Base-by-base conservation (phyloP, 2,797 vertebrate species). In the Chanos chanos region DNA sequence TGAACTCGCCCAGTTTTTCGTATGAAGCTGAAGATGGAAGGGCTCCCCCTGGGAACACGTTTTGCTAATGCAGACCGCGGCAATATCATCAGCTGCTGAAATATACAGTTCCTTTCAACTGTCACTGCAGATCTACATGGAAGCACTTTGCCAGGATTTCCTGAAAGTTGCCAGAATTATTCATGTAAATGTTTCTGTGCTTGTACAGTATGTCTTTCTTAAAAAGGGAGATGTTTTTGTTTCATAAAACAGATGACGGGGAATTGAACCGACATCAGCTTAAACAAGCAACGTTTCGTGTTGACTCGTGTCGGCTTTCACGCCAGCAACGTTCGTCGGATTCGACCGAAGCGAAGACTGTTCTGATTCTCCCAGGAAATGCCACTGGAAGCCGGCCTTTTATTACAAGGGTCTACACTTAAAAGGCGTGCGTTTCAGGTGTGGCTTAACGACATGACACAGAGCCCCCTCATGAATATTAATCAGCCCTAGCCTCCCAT, bases 371-470 rank as follows among this genome's bases (percentile, higher is more conserved):
- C n/a, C n/a, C n/a, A n/a, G n/a, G n/a, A n/a, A n/a, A n/a, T n/a
- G n/a, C n/a, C n/a, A n/a, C n/a, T n/a, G 24, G 31, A n/a, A 27
- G 50, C 16, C 7, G 1, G 63, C 54, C 54, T 15, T 51, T 45
- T 63, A 63, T 63, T 36, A 37, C 24, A 47, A 50, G 45, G 37
- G 45, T 2, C 34, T 48, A 58, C 36, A 47, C 44, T 41, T 86
- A 86, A 87, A 85, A 87, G 89, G 87, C 87, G 87, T 49, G 89
- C 90, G 89, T 89, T 90, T 88, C 81, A 95, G 94, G 93, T 93
- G 93, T 90, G 93, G 93, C 91, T 95, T 94, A 94, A 86, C 96
- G 95, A 92, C 92, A 93, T 92, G 91, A 94, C 93, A 95, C 91
- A 82, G 13, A 68, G 79, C 92, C 92, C 92, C 92, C 93, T 95